phyloP scores from a whole-genome alignment of 1,140 invertebrate species.

The Campoletis sonorensis region DNA sequence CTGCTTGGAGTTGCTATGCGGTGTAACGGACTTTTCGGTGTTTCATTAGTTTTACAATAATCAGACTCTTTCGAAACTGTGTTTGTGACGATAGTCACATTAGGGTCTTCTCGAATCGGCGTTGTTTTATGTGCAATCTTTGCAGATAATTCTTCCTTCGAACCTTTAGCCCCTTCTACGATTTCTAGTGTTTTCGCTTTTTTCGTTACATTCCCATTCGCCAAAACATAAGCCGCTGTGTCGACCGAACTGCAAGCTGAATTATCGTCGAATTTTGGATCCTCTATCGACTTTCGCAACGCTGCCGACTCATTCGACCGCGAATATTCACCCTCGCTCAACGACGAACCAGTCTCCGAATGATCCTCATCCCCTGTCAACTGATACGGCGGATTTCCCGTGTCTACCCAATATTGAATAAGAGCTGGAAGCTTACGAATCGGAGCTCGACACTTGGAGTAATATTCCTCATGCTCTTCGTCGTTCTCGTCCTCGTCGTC shows the following conservation, averaged over 20 bases:
- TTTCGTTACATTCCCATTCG: slow-evolving; percentile 64
- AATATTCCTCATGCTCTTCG: slow-evolving; percentile 9
- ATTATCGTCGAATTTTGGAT: slow-evolving; percentile 24
- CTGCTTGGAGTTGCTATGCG: not conserved
- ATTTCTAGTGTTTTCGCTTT: slow-evolving; percentile 61
- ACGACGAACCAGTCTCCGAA: slow-evolving; percentile 50
- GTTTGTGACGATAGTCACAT: no score
- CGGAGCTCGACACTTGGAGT: slow-evolving; percentile 37
- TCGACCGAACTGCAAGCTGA: slow-evolving; percentile 62
- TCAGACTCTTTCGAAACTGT: not conserved
- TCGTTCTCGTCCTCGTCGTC: slow-evolving; percentile 25
- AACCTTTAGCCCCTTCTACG: slow-evolving; percentile 57
- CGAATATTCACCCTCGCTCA: slow-evolving; percentile 49
- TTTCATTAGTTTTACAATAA: not conserved
- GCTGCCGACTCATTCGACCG: not conserved
- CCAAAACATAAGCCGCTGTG: slow-evolving; percentile 66
- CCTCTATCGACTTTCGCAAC: not conserved
- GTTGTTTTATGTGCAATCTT: no score
- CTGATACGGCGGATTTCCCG: slow-evolving; percentile 60
- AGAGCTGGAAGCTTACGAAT: slow-evolving; percentile 57
- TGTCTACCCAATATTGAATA: slow-evolving; percentile 68
- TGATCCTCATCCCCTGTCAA: not conserved
- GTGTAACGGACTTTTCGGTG: not conserved
- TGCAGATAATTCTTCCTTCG: not conserved
- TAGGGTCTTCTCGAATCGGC: no score